Evolutionary conservation across 2,888 invertebrate species (phyloP), one percentile per base, ranked within the genome.

Genomic region (Galerucella pusilla): DNA sequence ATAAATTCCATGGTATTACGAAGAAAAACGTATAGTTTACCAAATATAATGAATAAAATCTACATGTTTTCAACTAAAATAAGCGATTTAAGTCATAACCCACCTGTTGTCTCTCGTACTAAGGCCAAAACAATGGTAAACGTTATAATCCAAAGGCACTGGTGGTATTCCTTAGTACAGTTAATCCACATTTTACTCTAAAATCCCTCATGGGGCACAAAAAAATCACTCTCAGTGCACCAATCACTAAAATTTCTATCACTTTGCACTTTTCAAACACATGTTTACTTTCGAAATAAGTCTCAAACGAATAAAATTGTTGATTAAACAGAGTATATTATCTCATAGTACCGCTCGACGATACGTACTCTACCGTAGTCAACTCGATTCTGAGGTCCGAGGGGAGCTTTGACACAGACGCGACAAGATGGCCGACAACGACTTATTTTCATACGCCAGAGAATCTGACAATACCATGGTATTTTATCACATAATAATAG

Each of bases 161-260:
- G 75, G 77, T 91, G 75, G 78, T 91, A 91, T 90, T 91, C 91
- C 91, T 90, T 89, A 89, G 82, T 84, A 81, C 90, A 90, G 90
- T 91, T 90, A 90, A 91, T 91, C 91, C 91, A 91, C 91, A 91
- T 92, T 90, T 90, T 91, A 84, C 83, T 81, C 81, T 85, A 84
- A 85, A 83, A 84, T 84, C 87, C 87, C 86, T 84, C 87, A 88
- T 87, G 87, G 87, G 85, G 85, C 86, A 86, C 81, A 81, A 83
- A 57, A 81, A 82, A 81, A 80, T 77, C 83, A 84, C 85, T 80
- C 78, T 81, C 79, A 81, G 76, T 80, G 76, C 90, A 90, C 80
- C 78, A 77, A 83, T 89, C 89, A 90, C 89, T 90, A 89, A 90
- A 89, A 77, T 75, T 77, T 61, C 49, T 68, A 45, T 72, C 59